phyloP scores from a whole-genome alignment of 2,888 invertebrate species.

The Cheiracanthium punctorium region DNA sequence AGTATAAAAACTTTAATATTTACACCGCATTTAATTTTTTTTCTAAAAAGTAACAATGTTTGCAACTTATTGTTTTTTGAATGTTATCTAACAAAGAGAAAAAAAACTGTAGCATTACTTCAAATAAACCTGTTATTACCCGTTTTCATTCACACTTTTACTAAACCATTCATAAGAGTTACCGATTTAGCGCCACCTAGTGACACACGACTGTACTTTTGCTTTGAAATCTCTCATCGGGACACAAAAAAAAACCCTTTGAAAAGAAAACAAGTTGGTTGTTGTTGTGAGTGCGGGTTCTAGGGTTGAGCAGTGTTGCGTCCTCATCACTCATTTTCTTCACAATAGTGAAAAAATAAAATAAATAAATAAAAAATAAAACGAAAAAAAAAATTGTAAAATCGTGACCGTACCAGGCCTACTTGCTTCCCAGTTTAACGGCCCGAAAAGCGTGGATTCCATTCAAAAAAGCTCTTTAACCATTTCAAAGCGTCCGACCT shows the following conservation, averaged over 20 bases:
- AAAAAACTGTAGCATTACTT: background rate
- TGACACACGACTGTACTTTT: background rate
- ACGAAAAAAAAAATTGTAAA: conserved; percentile 7
- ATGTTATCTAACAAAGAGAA: no score
- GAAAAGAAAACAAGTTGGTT: conserved; percentile 14
- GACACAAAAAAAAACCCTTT: background rate
- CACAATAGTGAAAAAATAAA: conserved; percentile 13
- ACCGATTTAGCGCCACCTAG: background rate
- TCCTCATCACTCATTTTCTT: conserved; percentile 13
- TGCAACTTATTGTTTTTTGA: no score
- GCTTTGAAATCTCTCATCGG: background rate
- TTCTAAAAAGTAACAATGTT: no score
- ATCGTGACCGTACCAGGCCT: conserved; percentile 34
- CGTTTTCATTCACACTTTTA: background rate
- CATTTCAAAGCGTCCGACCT: conserved; percentile 54
- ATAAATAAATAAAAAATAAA: conserved; percentile 17
- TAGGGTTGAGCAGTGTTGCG: conserved; percentile 21
- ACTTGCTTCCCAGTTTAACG: conserved; percentile 37
- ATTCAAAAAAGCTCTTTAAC: conserved; percentile 48
- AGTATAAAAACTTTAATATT: no score
- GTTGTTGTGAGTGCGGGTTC: background rate
- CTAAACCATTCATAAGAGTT: background rate
- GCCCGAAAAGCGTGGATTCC: conserved; percentile 15
- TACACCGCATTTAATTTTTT: no score
- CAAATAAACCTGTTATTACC: background rate